Conservation (phyloP, 2,888 invertebrate species). For the Choreutis nemorana region DNA sequence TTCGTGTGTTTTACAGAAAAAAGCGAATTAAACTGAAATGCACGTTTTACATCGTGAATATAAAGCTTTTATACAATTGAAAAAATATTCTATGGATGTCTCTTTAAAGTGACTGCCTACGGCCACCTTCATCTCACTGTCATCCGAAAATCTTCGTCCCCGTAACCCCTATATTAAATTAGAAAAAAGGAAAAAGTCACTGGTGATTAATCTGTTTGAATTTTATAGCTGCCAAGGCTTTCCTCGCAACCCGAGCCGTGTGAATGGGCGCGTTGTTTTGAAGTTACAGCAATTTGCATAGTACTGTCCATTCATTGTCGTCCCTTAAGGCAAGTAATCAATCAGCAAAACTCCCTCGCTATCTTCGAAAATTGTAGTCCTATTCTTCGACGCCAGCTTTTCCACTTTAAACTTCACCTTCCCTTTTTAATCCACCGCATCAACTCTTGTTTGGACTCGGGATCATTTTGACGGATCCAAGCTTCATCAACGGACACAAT, state of each 20-base stretch:
- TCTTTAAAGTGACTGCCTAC: slow-evolving; percentile 3
- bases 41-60: slow-evolving; percentile 1
- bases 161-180: neutral
- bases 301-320: neutral
- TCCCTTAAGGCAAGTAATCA: slow-evolving; percentile 5
- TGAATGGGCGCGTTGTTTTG: neutral
- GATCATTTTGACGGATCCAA: slow-evolving; percentile 9
- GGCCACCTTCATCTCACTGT: slow-evolving; percentile 1
- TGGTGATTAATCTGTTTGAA: neutral
- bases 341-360: slow-evolving; percentile 5
- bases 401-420: slow-evolving; percentile 7
- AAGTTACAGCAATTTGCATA: neutral
- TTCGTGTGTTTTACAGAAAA: no score
- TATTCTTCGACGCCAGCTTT: slow-evolving; percentile 4
- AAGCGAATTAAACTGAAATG: no score
- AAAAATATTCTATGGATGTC: slow-evolving; percentile 3
- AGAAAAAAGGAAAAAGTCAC: neutral
- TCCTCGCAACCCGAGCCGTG: neutral
- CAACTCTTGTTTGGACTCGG: slow-evolving; percentile 9
- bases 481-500: slow-evolving; percentile 6
- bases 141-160: no score
- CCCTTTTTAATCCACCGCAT: slow-evolving; percentile 8
- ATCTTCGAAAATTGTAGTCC: slow-evolving; percentile 6
- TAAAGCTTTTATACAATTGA: slow-evolving; percentile 4
- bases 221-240: no score